Base-by-base conservation (phyloP, 2,888 invertebrate species). In the Chymomyza caudatula region DNA sequence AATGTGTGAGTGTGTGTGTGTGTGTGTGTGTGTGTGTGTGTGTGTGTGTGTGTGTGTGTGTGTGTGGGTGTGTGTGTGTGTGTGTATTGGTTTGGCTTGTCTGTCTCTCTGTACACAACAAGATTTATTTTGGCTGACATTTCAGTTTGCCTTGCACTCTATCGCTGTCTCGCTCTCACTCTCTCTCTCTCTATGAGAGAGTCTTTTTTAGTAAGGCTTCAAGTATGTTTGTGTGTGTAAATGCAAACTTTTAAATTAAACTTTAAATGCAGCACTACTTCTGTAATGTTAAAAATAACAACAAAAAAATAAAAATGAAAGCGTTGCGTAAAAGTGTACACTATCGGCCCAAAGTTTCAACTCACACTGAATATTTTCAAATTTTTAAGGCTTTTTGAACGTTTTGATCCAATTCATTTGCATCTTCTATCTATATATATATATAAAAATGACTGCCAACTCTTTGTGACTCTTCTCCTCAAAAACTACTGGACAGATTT, bases 211-310 rank as follows among this genome's bases (percentile, higher is more conserved):
- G 29, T 4, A n/a, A n/a, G 11, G 2, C 8, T 11, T 8, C 5
- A 11, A 2, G 29, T 37, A 11, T 37, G 29, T 37, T 1, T 37
- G 29, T 29, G 2, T 29, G 29, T 8, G 29, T 37, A 54, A 60
- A 47, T 42, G n/a, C 63, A 69, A 57, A 52, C 22, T 44, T 72
- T 68, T 58, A 58, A 60, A 63, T 72, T 49, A 68, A 72, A 68
- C 68, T 72, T 72, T 47, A 57, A 72, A 65, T 55, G 62, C 43
- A 20, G 6, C 6, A 22, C 23, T 56, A 47, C 43, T 0, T 17
- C 11, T 22, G 25, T 6, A 1, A 20, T 25, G 15, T 23, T 23
- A 25, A 5, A 11, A 11, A 11, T 37, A 37, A 37, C 4, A 23
- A 29, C 4, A 20, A n/a, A 23, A 47, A 42, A 15, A 19, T 22